phyloP scores from a whole-genome alignment of 2,113 vertebrate genomes.

The Burhinus oedicnemus region DNA sequence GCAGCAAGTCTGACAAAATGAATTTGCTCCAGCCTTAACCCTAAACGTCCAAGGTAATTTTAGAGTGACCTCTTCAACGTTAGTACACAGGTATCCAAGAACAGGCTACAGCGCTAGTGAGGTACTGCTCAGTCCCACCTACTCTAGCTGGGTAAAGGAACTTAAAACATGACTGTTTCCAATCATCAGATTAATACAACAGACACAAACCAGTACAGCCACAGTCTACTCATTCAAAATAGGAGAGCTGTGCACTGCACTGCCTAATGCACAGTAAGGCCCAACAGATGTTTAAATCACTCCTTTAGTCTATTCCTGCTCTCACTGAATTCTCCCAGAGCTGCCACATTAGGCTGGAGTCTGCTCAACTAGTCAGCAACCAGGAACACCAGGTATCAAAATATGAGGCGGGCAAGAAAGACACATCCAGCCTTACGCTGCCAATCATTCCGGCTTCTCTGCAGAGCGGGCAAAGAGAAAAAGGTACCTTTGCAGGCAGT shows the following conservation, averaged over 20 bases:
- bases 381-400: background rate
- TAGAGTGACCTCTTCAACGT: background rate
- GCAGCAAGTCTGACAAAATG: background rate
- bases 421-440: background rate
- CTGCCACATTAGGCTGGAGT: background rate
- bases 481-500: background rate
- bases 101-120: rapidly evolving
- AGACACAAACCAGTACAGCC: background rate
- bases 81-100: background rate
- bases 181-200: background rate
- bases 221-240: background rate
- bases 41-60: background rate
- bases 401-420: background rate
- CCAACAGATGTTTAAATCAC: background rate
- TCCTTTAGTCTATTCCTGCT: background rate
- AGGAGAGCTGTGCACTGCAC: background rate
- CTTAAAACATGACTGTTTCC: background rate
- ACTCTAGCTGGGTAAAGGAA: background rate
- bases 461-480: background rate
- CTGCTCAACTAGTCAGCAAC: background rate
- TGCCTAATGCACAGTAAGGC: background rate
- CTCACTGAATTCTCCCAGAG: background rate
- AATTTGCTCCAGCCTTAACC: background rate
- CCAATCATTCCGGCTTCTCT: background rate
- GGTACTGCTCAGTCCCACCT: background rate